Conservation (phyloP, 1,140 invertebrate genomes). For the Mya arenaria region DNA sequence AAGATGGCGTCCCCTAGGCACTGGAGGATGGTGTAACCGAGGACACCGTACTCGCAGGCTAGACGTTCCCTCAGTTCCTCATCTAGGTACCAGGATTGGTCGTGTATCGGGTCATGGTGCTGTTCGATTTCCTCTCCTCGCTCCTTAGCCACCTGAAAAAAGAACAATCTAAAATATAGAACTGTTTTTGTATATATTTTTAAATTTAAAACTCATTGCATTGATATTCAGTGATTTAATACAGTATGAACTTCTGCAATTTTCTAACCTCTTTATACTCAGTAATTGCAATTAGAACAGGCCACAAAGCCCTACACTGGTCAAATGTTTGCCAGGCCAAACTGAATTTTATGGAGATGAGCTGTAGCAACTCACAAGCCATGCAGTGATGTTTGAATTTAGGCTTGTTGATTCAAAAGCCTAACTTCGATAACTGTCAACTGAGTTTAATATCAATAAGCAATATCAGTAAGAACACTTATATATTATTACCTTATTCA, state of each 20-base stretch:
- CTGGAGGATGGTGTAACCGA: slow-evolving; percentile 97
- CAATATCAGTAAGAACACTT: too few species aligned
- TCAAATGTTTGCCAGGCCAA: too few species aligned
- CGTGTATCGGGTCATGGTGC: slow-evolving; percentile 98
- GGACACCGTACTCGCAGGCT: slow-evolving; percentile 95
- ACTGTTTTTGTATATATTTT: not conserved
- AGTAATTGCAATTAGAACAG: too few species aligned
- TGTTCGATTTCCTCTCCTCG: slow-evolving; percentile 91
- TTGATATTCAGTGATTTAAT: not conserved
- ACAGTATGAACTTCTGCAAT: too few species aligned
- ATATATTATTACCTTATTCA: slow-evolving; percentile 94
- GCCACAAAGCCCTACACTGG: too few species aligned
- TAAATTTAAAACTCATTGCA: not conserved
- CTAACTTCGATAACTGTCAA: too few species aligned
- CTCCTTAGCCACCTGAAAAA: slow-evolving; percentile 89
- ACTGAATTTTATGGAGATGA: too few species aligned
- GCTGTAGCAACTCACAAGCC: too few species aligned
- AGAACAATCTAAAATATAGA: not conserved
- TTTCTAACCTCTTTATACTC: too few species aligned
- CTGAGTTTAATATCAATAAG: too few species aligned
- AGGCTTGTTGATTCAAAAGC: too few species aligned
- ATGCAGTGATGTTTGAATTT: too few species aligned
- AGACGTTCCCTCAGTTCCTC: slow-evolving; percentile 92
- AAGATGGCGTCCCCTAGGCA: slow-evolving; percentile 98
- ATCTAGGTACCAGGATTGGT: slow-evolving; percentile 98